Conservation (phyloP, 2,113 vertebrate species). For the Mola mola region DNA sequence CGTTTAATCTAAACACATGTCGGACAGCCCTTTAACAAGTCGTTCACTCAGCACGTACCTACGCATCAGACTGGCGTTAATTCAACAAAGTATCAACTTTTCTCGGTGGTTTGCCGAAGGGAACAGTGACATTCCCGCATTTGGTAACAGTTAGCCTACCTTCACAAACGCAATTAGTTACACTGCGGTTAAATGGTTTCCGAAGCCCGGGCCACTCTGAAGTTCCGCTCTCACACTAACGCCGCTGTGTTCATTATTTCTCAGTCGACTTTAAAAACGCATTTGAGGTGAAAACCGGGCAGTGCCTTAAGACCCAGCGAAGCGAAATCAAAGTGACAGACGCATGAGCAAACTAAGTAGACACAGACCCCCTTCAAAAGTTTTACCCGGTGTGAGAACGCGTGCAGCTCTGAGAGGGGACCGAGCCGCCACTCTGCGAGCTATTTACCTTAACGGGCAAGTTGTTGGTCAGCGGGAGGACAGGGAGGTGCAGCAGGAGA, state of each 20-base stretch:
- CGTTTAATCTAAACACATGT: not conserved
- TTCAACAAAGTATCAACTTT: not conserved
- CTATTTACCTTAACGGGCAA: slow-evolving; percentile 62
- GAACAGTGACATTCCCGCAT: slow-evolving; percentile 16
- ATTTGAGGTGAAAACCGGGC: not conserved
- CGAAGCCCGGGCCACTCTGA: not conserved
- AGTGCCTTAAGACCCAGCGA: not conserved
- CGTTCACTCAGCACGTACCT: not conserved
- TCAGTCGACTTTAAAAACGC: not conserved
- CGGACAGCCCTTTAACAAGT: not conserved
- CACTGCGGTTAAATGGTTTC: not conserved
- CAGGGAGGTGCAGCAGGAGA: slow-evolving; percentile 58
- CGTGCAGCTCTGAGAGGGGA: not conserved
- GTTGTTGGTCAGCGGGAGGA: slow-evolving; percentile 35
- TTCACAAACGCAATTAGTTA: not conserved
- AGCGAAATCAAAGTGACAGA: slow-evolving; percentile 31
- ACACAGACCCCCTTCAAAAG: not conserved
- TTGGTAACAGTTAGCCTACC: slow-evolving; percentile 20
- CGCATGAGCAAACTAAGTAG: slow-evolving; percentile 1
- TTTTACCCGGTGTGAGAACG: not conserved
- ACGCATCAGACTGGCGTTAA: not conserved
- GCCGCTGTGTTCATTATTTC: not conserved
- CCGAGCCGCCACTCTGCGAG: slow-evolving; percentile 3
- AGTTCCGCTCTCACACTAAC: not conserved
- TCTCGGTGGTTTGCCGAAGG: not conserved